Percentiles rank a stretch among this genome's conserved stretches.
These are phyloP conservation scores for Glomeris marginata DNA, from an alignment of 2,888 invertebrate genomes.

Conservation along the genomic window DNA sequence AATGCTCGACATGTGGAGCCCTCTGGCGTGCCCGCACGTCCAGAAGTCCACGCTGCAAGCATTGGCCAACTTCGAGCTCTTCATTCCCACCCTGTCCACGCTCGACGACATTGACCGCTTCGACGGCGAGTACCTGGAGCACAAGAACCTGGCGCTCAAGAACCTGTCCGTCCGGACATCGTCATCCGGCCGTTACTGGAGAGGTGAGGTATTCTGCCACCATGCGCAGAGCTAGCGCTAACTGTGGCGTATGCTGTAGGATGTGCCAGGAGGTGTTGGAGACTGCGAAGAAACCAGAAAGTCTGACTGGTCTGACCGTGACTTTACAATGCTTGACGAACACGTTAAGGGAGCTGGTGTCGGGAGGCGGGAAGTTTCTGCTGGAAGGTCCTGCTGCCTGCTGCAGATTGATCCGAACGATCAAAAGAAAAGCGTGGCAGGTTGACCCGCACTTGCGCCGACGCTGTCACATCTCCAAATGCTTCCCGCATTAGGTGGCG, in stretches of 20 bases:
- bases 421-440: slow-evolving; percentile 37
- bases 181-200: slow-evolving; percentile 72
- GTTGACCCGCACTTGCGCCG: not conserved
- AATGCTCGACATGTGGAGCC: slow-evolving; percentile 67
- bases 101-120: slow-evolving; percentile 51
- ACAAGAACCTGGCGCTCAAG: slow-evolving; percentile 50
- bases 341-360: slow-evolving; percentile 48
- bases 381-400: slow-evolving; percentile 63
- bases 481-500: slow-evolving; percentile 45
- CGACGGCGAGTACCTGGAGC: too few species aligned
- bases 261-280: slow-evolving; percentile 65
- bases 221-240: not conserved
- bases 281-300: slow-evolving; percentile 76
- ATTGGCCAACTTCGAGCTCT: slow-evolving; percentile 50
- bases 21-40: slow-evolving; percentile 58
- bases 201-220: slow-evolving; percentile 32
- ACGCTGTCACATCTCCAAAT: not conserved
- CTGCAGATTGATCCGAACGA: slow-evolving; percentile 88
- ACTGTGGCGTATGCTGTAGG: too few species aligned
- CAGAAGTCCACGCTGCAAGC: slow-evolving; percentile 34
- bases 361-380: slow-evolving; percentile 33
- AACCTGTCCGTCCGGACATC: slow-evolving; percentile 63
- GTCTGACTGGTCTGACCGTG: slow-evolving; percentile 49
- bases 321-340: slow-evolving; percentile 54
- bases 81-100: slow-evolving; percentile 65